Percentiles rank a stretch among this genome's conserved stretches.
phyloP scores from a whole-genome alignment of 2,888 invertebrate genomes.

The Perdita meconis region DNA sequence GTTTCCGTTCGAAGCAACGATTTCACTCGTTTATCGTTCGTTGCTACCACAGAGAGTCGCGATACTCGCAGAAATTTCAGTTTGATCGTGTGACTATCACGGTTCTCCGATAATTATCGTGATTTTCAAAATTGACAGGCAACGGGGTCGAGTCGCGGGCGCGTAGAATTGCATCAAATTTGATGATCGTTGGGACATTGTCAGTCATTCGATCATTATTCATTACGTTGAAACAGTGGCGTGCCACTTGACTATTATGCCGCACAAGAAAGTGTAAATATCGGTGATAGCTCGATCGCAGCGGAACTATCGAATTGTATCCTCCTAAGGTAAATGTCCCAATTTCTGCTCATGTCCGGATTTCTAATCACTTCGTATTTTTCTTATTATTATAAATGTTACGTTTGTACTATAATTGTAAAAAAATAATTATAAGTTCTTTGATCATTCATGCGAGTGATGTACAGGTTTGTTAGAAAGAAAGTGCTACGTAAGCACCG shows the following conservation, averaged over 20 bases:
- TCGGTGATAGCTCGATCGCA: too few species aligned
- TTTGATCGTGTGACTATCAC: not conserved
- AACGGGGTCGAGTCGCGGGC: slow-evolving; percentile 22
- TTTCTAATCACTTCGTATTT: too few species aligned
- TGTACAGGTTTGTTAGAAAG: too few species aligned
- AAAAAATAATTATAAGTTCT: too few species aligned
- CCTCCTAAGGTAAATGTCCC: too few species aligned
- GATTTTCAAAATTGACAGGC: slow-evolving; percentile 46
- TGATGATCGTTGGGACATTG: slow-evolving; percentile 10
- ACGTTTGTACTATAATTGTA: too few species aligned
- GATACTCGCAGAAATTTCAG: slow-evolving; percentile 8
- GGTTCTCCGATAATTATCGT: slow-evolving; percentile 7
- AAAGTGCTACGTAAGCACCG: too few species aligned
- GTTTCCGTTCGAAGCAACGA: not conserved
- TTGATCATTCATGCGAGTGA: too few species aligned
- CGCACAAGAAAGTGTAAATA: slow-evolving; percentile 44
- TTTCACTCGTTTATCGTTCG: not conserved
- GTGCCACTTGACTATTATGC: not conserved
- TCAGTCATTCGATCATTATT: slow-evolving; percentile 45
- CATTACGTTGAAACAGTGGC: slow-evolving; percentile 39
- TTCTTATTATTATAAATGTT: too few species aligned
- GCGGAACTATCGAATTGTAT: too few species aligned
- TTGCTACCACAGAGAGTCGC: not conserved
- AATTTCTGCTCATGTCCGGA: too few species aligned
- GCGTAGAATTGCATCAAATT: slow-evolving; percentile 35